A percentile compares a stretch with the other conserved stretches of the same genome.
phyloP scores from a whole-genome alignment of 2,113 vertebrate species.

The Forbesichthys papilliferus region DNA sequence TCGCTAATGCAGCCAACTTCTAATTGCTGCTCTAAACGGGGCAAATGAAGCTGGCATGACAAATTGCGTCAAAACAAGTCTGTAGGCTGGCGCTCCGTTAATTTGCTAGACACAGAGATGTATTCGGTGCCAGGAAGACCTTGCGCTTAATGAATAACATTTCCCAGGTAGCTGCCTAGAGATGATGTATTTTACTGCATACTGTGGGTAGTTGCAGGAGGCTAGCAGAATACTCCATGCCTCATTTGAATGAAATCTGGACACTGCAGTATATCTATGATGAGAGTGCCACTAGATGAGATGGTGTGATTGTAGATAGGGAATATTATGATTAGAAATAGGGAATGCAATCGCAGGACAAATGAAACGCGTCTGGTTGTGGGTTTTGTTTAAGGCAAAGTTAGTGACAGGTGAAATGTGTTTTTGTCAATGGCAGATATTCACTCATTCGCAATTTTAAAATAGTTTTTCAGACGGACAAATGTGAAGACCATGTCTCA shows the following conservation, averaged over 20 bases:
- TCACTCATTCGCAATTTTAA: slow-evolving; percentile 34
- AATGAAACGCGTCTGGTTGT: slow-evolving; percentile 10
- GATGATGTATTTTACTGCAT: slow-evolving; percentile 46
- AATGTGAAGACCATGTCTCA: slow-evolving; percentile 45
- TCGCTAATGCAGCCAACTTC: slow-evolving; percentile 50
- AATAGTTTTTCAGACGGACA: slow-evolving; percentile 59
- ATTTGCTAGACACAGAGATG: slow-evolving; percentile 60
- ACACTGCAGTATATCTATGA: neutral
- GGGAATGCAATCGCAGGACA: neutral
- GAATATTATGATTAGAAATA: slow-evolving; percentile 10
- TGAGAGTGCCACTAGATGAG: slow-evolving; percentile 13
- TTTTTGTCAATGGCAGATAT: slow-evolving; percentile 35
- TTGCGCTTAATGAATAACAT: slow-evolving; percentile 51
- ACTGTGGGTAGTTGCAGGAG: slow-evolving; percentile 22
- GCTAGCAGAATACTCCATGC: slow-evolving; percentile 21
- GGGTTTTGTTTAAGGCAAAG: slow-evolving; percentile 31
- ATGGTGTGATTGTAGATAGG: slow-evolving; percentile 7
- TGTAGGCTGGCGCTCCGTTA: slow-evolving; percentile 50
- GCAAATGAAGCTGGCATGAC: slow-evolving; percentile 72
- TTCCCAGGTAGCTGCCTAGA: slow-evolving; percentile 56
- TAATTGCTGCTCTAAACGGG: slow-evolving; percentile 68
- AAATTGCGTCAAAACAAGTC: slow-evolving; percentile 68
- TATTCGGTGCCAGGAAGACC: slow-evolving; percentile 53
- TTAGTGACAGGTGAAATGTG: slow-evolving; percentile 21
- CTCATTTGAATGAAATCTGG: slow-evolving; percentile 40